These are phyloP conservation scores for Esox masquinongy DNA, from an alignment of 2,797 vertebrate genomes.

Conservation along the genomic window DNA sequence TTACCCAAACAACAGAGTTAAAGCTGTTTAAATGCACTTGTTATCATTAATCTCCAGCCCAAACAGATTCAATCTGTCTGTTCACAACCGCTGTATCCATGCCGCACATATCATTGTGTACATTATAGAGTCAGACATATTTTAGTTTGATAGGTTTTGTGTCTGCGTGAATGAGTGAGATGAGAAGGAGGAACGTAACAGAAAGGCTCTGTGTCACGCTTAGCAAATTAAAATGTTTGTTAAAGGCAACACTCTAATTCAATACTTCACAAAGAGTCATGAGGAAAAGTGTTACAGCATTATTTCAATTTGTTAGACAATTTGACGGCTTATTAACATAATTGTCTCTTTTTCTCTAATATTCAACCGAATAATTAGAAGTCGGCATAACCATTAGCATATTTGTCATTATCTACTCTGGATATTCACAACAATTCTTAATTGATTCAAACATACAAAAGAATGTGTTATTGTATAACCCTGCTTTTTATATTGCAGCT, in stretches of 20 bases:
- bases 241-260: background rate
- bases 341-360: background rate
- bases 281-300: background rate
- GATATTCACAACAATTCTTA: background rate
- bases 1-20: slow-evolving; percentile 57
- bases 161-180: background rate
- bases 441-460: background rate
- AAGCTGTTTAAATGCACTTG: slow-evolving; percentile 57
- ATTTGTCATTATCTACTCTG: background rate
- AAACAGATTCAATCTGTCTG: slow-evolving; percentile 56
- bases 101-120: slow-evolving; percentile 17
- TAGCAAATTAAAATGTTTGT: background rate
- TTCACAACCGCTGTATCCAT: slow-evolving; percentile 39
- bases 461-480: background rate
- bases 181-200: background rate
- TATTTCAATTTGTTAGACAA: background rate
- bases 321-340: background rate
- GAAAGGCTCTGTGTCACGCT: background rate
- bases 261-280: background rate
- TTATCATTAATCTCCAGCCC: slow-evolving; percentile 57
- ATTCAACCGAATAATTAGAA: background rate
- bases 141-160: slow-evolving; percentile 15
- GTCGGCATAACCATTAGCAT: background rate
- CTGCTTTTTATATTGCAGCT: background rate
- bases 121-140: slow-evolving; percentile 32